Conservation (phyloP, 1,140 invertebrate genomes). For the Neodiprion lecontei region DNA sequence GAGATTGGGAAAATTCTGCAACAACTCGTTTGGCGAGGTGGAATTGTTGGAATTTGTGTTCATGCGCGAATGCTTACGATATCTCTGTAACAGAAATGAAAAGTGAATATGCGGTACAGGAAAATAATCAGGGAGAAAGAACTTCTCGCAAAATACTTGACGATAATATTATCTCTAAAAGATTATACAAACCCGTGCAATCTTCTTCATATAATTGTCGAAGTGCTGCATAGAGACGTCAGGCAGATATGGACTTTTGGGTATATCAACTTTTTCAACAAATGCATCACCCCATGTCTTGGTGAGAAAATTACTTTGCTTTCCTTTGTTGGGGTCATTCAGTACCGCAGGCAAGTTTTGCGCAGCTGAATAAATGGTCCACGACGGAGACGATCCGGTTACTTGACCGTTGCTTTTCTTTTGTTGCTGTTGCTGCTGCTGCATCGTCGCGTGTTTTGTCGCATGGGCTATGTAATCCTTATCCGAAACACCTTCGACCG, state of each 20-base stretch:
- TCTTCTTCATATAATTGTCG: slow-evolving; percentile 84
- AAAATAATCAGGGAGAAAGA: not conserved
- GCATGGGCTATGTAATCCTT: slow-evolving; percentile 89
- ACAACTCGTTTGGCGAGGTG: slow-evolving; percentile 53
- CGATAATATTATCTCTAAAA: not conserved
- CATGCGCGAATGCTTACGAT: slow-evolving; percentile 59
- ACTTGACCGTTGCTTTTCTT: slow-evolving; percentile 53
- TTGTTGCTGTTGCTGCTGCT: slow-evolving; percentile 53
- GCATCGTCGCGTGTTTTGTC: slow-evolving; percentile 77
- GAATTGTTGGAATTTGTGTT: slow-evolving; percentile 50
- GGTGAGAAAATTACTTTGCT: slow-evolving; percentile 93
- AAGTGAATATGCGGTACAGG: slow-evolving; percentile 11
- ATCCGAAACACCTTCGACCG: slow-evolving; percentile 87
- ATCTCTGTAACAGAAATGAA: slow-evolving; percentile 52
- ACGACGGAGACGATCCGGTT: slow-evolving; percentile 63
- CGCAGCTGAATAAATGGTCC: slow-evolving; percentile 81
- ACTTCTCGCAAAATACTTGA: not conserved
- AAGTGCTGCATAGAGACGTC: slow-evolving; percentile 87
- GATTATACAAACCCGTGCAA: slow-evolving; percentile 55
- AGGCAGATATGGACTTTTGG: slow-evolving; percentile 81
- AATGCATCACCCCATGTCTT: slow-evolving; percentile 98
- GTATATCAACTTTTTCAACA: slow-evolving; percentile 80
- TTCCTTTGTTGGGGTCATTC: slow-evolving; percentile 92
- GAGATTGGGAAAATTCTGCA: slow-evolving; percentile 61
- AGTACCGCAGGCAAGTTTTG: slow-evolving; percentile 96